phyloP scores from a whole-genome alignment of 2,113 vertebrate genomes.

The Tyto alba region DNA sequence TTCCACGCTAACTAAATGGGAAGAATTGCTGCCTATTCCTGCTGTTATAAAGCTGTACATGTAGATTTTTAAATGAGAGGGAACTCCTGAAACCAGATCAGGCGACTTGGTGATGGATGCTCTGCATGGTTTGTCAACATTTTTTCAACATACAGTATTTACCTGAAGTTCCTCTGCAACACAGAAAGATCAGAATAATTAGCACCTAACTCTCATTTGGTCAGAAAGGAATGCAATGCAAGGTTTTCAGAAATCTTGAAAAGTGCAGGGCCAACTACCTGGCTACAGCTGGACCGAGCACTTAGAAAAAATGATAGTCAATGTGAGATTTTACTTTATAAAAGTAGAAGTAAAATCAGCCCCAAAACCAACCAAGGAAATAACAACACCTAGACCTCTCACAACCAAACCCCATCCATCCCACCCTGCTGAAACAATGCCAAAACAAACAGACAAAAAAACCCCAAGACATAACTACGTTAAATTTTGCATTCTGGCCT shows the following conservation, averaged over 20 bases:
- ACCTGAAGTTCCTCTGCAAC: neutral
- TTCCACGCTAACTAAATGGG: neutral
- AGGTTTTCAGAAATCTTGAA: neutral
- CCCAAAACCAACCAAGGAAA: neutral
- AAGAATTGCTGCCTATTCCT: neutral
- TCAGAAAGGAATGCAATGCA: neutral
- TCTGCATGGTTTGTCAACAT: neutral
- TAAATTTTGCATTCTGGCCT: neutral
- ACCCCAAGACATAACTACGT: rapidly evolving
- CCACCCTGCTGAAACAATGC: neutral
- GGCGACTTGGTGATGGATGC: neutral
- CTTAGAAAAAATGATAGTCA: neutral
- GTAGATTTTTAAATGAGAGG: neutral
- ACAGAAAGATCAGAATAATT: neutral
- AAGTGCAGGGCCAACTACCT: neutral
- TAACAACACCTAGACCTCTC: neutral
- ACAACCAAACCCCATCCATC: neutral
- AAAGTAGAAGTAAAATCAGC: neutral
- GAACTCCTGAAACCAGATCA: neutral
- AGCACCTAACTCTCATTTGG: neutral
- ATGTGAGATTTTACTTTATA: neutral
- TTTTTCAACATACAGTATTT: neutral
- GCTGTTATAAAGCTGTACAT: neutral
- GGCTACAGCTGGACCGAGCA: neutral
- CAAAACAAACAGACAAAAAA: neutral